Conservation (phyloP, 2,797 vertebrate species). For the Brotula barbata region DNA sequence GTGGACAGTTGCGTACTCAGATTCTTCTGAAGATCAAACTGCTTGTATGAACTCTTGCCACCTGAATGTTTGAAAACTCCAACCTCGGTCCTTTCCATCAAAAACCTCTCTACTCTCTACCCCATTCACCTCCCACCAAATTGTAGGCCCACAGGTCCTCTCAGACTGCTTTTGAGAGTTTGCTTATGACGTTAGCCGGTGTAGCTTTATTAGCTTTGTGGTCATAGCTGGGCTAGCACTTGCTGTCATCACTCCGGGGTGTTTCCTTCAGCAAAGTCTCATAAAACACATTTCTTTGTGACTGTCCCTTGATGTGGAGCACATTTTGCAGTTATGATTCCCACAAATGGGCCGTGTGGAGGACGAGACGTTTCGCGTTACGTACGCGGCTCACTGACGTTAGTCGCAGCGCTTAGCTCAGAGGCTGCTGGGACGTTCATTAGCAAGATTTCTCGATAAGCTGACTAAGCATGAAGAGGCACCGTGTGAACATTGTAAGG, state of each 20-base stretch:
- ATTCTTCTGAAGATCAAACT: conserved; percentile 27
- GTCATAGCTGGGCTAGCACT: conserved; percentile 67
- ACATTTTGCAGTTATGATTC: conserved; percentile 61
- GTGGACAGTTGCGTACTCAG: background rate
- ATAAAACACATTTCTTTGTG: conserved; percentile 74
- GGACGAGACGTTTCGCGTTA: conserved; percentile 44
- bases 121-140: conserved; percentile 15
- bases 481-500: conserved; percentile 46
- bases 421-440: conserved; percentile 50
- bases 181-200: conserved; percentile 67
- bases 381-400: conserved; percentile 17
- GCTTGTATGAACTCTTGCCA: conserved; percentile 27
- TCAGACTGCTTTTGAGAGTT: conserved; percentile 55
- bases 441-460: conserved; percentile 35
- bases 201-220: conserved; percentile 72
- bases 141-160: conserved; percentile 34
- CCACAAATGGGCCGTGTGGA: conserved; percentile 62
- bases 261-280: conserved; percentile 75
- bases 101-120: conserved; percentile 1
- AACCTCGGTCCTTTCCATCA: conserved; percentile 9
- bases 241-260: conserved; percentile 77
- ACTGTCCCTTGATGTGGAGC: conserved; percentile 72
- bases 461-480: conserved; percentile 47
- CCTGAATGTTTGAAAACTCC: conserved; percentile 7
- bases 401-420: conserved; percentile 25